These are phyloP conservation scores for Steatornis caripensis DNA, from an alignment of 2,113 vertebrate species.

Conservation along the genomic window DNA sequence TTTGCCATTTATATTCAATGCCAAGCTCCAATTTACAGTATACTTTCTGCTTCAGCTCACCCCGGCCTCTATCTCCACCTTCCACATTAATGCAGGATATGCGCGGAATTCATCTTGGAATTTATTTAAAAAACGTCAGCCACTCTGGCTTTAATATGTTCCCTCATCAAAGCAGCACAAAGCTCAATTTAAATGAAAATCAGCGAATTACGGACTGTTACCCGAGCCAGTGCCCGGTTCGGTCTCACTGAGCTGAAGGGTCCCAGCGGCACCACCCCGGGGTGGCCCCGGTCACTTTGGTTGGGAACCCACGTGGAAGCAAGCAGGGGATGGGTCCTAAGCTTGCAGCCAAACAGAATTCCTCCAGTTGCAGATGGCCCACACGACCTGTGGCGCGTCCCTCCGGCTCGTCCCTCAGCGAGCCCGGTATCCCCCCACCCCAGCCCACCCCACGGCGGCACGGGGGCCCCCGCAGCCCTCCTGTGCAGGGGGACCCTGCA, in stretches of 20 bases:
- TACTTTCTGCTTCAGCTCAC: conserved; percentile 37
- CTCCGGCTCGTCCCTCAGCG: fast-evolving
- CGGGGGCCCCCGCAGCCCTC: no score
- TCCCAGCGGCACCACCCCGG: background rate
- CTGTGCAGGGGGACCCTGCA: no score
- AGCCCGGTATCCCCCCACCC: fast-evolving
- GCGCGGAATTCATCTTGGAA: conserved; percentile 40
- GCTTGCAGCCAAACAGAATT: no score
- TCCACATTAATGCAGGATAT: conserved; percentile 17
- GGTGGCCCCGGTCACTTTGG: background rate
- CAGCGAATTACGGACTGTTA: background rate
- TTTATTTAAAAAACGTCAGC: conserved; percentile 10
- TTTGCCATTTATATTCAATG: conserved; percentile 34
- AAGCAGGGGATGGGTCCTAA: background rate
- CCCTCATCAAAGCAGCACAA: conserved; percentile 18
- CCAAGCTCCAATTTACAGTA: conserved; percentile 56
- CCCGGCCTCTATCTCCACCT: conserved; percentile 29
- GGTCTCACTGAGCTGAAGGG: background rate
- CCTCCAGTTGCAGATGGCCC: background rate
- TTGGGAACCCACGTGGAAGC: background rate
- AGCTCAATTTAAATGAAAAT: conserved; percentile 52
- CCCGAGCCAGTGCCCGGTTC: background rate
- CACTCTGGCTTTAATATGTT: background rate
- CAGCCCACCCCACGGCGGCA: background rate
- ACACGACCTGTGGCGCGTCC: fast-evolving